Evolutionary conservation across 1,140 invertebrate genomes (phyloP), one percentile per base, ranked within the genome.

Genomic region (Brachionus rubens): DNA sequence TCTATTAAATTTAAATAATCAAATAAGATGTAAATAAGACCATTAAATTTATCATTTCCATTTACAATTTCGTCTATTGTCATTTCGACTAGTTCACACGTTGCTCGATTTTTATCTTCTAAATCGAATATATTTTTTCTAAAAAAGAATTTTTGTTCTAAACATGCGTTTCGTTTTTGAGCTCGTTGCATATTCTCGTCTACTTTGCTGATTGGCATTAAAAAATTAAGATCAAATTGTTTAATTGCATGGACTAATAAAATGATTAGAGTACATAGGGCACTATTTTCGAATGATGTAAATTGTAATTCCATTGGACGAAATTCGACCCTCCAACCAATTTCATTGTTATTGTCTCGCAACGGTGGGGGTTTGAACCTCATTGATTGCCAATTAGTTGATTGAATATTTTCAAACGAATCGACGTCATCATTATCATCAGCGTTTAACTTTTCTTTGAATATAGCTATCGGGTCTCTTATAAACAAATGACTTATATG

Each of bases 311-410:
- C 97, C 83, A 95, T 98, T 40, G 97, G 96, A 50, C 97, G 89
- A 86, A 99, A 99, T 87, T 99, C 97, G 1, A 99, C 97, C 78
- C 97, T 88, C 97, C 97, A 99, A 16, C 97, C 96, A 82, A 99
- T 98, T 46, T 91, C 78, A 65, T 81, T 81, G 68, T 83, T 80
- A 14, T 83, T 89, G 10, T 93, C 96, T 82, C 82, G 81, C 6
- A 93, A 92, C 12, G 86, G 85, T 75, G 97, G 96, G 50, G 95
- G 94, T 85, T 99, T 99, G 85, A 99, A 99, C 16, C 97, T 88
- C 96, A 99, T 98, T 7, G 96, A 98, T 87, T 99, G 96, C 97
- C 97, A 99, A 86, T 99, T 99, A 5, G 97, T 99, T 0, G 96
- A 98, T 84, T 99, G 97, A 80, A 99, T 97, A 82, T 98, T 99